Evolutionary conservation across 2,113 vertebrate species (phyloP).

Genomic region (Paratilapia polleni): DNA sequence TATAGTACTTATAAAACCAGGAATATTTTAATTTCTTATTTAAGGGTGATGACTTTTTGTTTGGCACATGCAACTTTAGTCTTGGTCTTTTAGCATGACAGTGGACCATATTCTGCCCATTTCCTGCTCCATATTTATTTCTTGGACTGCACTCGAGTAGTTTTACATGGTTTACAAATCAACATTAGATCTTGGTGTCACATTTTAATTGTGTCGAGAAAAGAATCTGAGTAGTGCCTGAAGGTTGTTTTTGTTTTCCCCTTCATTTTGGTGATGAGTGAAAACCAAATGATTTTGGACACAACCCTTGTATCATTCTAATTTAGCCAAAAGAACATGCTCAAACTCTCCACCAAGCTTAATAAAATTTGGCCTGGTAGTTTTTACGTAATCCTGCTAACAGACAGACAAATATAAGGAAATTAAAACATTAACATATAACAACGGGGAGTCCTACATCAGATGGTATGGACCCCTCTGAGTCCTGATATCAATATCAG

Average conservation of each 20-base stretch:
- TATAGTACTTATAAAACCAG: neutral
- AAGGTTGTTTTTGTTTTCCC: neutral
- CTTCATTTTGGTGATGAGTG: neutral
- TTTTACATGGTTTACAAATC: too few species aligned
- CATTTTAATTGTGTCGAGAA: conserved; percentile 1
- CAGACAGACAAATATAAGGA: neutral
- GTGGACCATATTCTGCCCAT: neutral
- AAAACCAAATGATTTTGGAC: neutral
- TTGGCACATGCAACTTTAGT: neutral
- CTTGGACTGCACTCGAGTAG: neutral
- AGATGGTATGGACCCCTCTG: too few species aligned
- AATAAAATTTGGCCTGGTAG: neutral
- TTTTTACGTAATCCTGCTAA: neutral
- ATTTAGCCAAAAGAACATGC: neutral
- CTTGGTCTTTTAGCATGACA: neutral
- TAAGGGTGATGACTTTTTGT: accelerated
- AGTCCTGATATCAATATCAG: too few species aligned
- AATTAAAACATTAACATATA: neutral
- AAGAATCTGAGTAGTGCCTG: neutral
- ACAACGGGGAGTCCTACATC: too few species aligned
- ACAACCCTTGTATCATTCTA: neutral
- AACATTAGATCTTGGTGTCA: neutral
- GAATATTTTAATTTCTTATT: neutral
- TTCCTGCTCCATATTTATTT: neutral
- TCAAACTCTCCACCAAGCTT: neutral